Conservation (phyloP, 2,797 vertebrate genomes). For the Clarias pachynema region DNA sequence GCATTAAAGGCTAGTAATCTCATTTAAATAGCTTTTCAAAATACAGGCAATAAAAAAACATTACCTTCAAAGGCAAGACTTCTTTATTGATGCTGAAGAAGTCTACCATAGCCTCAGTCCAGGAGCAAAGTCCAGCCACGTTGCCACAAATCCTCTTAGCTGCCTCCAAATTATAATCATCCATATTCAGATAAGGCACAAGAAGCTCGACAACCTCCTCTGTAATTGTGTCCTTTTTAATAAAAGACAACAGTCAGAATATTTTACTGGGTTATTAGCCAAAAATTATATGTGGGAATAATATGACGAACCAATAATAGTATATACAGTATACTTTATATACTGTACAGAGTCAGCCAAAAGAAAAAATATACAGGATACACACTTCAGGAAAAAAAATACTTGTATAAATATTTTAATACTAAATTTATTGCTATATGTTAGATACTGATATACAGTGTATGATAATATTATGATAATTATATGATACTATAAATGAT, state of each 20-base stretch:
- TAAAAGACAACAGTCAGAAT: slow-evolving; percentile 59
- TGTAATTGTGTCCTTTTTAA: slow-evolving; percentile 81
- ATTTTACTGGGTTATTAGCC: too few species aligned
- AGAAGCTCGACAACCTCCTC: slow-evolving; percentile 84
- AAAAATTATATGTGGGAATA: slow-evolving; percentile 68
- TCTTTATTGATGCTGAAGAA: slow-evolving; percentile 86
- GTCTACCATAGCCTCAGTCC: slow-evolving; percentile 86
- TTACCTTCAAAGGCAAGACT: slow-evolving; percentile 85
- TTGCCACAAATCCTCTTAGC: slow-evolving; percentile 86
- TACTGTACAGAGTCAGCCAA: too few species aligned
- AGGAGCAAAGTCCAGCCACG: slow-evolving; percentile 85
- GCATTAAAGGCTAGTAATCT: neutral
- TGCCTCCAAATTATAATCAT: slow-evolving; percentile 84
- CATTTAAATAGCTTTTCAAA: neutral
- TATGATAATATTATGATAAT: too few species aligned
- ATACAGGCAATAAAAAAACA: neutral
- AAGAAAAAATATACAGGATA: too few species aligned
- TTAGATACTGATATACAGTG: too few species aligned
- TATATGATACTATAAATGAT: too few species aligned
- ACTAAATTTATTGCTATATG: too few species aligned
- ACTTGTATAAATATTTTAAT: too few species aligned
- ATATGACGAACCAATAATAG: slow-evolving; percentile 43
- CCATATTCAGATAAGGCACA: slow-evolving; percentile 80
- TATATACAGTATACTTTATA: too few species aligned
- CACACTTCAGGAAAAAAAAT: too few species aligned